phyloP scores from a whole-genome alignment of 1,140 invertebrate species.

The Drosophila subobscura region DNA sequence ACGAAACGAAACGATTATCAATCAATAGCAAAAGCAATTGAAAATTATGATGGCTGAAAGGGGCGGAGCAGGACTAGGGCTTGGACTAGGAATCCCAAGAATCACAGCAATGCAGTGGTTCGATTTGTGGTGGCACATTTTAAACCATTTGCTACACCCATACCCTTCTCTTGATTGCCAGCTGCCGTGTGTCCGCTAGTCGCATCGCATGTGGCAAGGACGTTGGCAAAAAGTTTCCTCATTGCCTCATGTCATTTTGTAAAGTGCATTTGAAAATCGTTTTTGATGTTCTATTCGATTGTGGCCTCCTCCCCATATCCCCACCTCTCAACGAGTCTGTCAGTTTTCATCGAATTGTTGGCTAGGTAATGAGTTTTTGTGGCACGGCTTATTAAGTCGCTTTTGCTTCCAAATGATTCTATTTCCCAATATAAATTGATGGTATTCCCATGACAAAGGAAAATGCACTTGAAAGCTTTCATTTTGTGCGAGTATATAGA shows the following conservation, averaged over 20 bases:
- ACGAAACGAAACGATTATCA: constrained; percentile 42
- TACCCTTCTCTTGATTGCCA: too few relatives aligned
- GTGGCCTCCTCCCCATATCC: too few relatives aligned
- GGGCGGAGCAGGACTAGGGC: neutral
- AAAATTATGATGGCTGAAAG: constrained; percentile 45
- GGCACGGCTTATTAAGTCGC: constrained; percentile 40
- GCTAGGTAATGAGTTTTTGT: constrained; percentile 63
- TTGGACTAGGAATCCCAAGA: too few relatives aligned
- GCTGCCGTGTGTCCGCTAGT: too few relatives aligned
- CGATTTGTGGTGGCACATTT: constrained; percentile 26
- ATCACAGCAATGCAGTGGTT: constrained; percentile 14
- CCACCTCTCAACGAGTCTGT: neutral
- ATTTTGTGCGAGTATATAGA: too few relatives aligned
- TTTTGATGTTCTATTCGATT: constrained; percentile 19
- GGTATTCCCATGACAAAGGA: neutral
- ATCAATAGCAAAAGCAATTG: constrained; percentile 57
- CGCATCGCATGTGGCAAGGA: constrained; percentile 48
- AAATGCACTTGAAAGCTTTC: constrained; percentile 2
- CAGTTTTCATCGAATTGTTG: constrained; percentile 49
- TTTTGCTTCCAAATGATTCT: constrained; percentile 33
- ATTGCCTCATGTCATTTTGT: constrained; percentile 22
- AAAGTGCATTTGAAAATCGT: constrained; percentile 27
- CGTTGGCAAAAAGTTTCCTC: constrained; percentile 40
- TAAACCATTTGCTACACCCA: constrained; percentile 12
- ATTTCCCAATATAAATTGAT: constrained; percentile 24